Evolutionary conservation across 2,797 vertebrate genomes (phyloP).

Genomic region (Cetoscarus ocellatus): DNA sequence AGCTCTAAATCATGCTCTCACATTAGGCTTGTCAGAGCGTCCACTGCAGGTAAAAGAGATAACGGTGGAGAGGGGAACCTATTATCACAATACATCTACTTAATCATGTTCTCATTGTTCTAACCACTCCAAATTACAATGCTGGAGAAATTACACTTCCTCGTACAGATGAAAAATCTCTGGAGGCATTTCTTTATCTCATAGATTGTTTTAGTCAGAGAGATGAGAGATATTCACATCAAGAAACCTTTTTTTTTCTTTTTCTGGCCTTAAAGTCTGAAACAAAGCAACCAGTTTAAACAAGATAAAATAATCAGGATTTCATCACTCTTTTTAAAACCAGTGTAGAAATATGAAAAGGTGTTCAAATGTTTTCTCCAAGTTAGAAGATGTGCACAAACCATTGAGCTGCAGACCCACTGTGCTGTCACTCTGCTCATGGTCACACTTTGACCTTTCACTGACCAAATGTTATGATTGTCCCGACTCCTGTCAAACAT

Average conservation of each 20-base stretch:
- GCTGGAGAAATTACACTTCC: slow-evolving; percentile 47
- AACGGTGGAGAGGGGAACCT: slow-evolving; percentile 51
- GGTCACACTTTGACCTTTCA: no score
- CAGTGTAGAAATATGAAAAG: not conserved
- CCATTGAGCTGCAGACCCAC: not conserved
- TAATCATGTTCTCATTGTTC: slow-evolving; percentile 58
- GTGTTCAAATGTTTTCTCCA: not conserved
- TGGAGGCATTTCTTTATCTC: slow-evolving; percentile 23
- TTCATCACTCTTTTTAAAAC: not conserved
- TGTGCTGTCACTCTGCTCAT: no score
- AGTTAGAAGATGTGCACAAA: no score
- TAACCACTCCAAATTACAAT: slow-evolving; percentile 52
- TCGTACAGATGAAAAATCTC: slow-evolving; percentile 36
- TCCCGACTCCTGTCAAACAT: no score
- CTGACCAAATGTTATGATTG: no score
- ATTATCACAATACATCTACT: slow-evolving; percentile 62
- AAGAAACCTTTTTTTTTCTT: slow-evolving; percentile 6
- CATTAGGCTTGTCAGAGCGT: slow-evolving; percentile 56
- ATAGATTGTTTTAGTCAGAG: not conserved
- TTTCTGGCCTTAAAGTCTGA: not conserved
- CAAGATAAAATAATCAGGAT: not conserved
- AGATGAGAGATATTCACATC: slow-evolving; percentile 1
- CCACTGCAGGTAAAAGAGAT: slow-evolving; percentile 62
- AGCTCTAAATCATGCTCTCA: slow-evolving; percentile 46
- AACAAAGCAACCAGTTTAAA: not conserved